Percentiles rank a stretch among this genome's conserved stretches.
Conservation (phyloP, 30 jellyfish, hydroid and myxozoan species). For the Aurelia aurita region DNA sequence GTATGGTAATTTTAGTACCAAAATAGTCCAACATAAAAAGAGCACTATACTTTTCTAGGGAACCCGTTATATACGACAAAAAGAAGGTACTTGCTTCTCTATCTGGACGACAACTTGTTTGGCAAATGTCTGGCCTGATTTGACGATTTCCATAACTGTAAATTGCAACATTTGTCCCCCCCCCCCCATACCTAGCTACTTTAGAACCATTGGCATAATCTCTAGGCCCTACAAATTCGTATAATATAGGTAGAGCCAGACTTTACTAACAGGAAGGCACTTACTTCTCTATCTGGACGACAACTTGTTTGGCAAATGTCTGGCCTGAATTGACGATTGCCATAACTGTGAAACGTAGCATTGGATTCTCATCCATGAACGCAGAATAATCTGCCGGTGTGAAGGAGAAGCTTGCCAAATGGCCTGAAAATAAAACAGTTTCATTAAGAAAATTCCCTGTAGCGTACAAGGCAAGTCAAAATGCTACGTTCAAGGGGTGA, state of each 20-base stretch:
- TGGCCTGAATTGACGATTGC: slow-evolving; percentile 63
- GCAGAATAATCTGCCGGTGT: slow-evolving; percentile 50
- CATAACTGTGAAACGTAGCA: slow-evolving; percentile 64
- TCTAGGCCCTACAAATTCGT: too few species aligned
- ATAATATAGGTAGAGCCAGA: too few species aligned
- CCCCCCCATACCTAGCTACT: too few species aligned
- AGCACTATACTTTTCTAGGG: too few species aligned
- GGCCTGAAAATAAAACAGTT: too few species aligned
- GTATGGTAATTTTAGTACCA: too few species aligned
- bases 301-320: slow-evolving; percentile 59
- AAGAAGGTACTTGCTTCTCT: not conserved
- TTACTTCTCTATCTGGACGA: slow-evolving; percentile 58
- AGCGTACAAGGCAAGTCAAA: too few species aligned
- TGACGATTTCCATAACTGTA: slow-evolving; percentile 56
- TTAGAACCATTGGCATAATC: too few species aligned
- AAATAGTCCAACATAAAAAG: too few species aligned
- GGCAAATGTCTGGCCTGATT: slow-evolving; percentile 65
- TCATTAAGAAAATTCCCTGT: too few species aligned
- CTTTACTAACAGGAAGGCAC: not conserved
- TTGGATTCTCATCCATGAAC: slow-evolving; percentile 67
- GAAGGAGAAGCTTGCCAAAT: slow-evolving; percentile 25
- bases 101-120: slow-evolving; percentile 53
- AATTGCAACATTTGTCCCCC: slow-evolving; percentile 51
- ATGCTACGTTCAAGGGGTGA: too few species aligned
- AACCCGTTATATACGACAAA: too few species aligned